A percentile compares a stretch with the other conserved stretches of the same genome.
Conservation (phyloP, 2,888 invertebrate genomes). For the Brachylomia viminalis region DNA sequence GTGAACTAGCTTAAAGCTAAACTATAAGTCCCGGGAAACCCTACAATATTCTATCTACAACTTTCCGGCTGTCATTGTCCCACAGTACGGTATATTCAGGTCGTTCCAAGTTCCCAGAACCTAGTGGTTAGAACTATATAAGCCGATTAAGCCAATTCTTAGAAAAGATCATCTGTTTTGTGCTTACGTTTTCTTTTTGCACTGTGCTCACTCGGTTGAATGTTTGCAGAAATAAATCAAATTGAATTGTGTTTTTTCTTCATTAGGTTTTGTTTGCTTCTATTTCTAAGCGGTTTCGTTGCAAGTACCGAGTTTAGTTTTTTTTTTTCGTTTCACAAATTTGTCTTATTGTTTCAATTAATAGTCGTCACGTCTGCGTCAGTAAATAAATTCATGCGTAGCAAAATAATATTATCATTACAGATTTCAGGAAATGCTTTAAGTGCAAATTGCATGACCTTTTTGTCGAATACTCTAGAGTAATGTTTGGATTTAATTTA, state of each 20-base stretch:
- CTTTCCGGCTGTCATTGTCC: background rate
- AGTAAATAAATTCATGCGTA: background rate
- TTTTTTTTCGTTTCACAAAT: background rate
- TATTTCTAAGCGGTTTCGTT: background rate
- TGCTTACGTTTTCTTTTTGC: conserved; percentile 23
- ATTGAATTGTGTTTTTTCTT: background rate
- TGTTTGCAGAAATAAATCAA: background rate
- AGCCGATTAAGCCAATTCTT: conserved; percentile 28
- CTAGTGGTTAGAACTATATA: conserved; percentile 30
- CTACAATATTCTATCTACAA: conserved; percentile 10
- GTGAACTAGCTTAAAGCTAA: background rate
- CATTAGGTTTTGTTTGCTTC: background rate
- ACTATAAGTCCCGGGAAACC: background rate
- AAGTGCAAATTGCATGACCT: background rate
- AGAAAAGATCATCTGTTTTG: conserved; percentile 8
- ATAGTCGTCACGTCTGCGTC: background rate
- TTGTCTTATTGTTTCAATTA: background rate
- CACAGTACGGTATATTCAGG: conserved; percentile 13
- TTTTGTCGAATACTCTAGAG: background rate
- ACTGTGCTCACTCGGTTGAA: background rate
- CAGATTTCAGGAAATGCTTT: background rate
- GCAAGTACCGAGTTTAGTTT: background rate
- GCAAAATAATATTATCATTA: background rate
- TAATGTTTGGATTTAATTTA: background rate
- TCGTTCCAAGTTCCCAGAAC: conserved; percentile 21